Base-by-base conservation (phyloP, 2,797 vertebrate genomes). In the Otus scops region DNA sequence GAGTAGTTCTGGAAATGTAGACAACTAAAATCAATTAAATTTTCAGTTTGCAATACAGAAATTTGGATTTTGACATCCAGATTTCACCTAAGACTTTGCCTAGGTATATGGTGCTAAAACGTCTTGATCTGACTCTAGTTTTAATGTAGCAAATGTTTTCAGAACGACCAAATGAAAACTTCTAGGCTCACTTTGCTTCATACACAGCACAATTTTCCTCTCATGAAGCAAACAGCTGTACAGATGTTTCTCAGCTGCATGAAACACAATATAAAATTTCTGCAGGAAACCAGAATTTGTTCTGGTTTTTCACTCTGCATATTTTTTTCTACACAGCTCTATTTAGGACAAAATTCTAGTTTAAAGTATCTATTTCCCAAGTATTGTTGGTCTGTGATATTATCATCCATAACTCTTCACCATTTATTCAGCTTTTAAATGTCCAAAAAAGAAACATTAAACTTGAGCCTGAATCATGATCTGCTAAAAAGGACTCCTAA, bases 201-300 rank as follows among this genome's bases (percentile, higher is more conserved):
- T 32, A 51, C 27, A 53, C 17, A 79, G 48, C 28, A 69, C 2
- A 7, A 59, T 48, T 86, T 86, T 19, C 26, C 14, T 70, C 36
- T 68, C 53, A 34, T 45, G 63, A 84, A 93, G 51, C 32, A 86
- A 92, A 48, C 47, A 84, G 41, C 39, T 16, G 1, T 79, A 92
- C 77, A 85, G 75, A 88, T 91, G 77, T 68, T 92, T 90, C 83
- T 92, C 64, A 89, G 80, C 41, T 82, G 64, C 53, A 30, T 61
- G 60, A 93, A 96, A 85, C 61, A 50, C 77, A 92, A 60, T 85
- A 70, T 50, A 92, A 80, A 39, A 89, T 91, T 93, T 85, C 88
- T 89, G 34, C 45, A 74, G 64, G 41, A 91, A 89, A 82, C 50
- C 34, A 79, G 39, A 81, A 79, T 81, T 93, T 92, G 30, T 84